A percentile compares a stretch with the other conserved stretches of the same genome.
Evolutionary conservation across 2,888 invertebrate genomes (phyloP).

Genomic region (Drosophila diplacantha): DNA sequence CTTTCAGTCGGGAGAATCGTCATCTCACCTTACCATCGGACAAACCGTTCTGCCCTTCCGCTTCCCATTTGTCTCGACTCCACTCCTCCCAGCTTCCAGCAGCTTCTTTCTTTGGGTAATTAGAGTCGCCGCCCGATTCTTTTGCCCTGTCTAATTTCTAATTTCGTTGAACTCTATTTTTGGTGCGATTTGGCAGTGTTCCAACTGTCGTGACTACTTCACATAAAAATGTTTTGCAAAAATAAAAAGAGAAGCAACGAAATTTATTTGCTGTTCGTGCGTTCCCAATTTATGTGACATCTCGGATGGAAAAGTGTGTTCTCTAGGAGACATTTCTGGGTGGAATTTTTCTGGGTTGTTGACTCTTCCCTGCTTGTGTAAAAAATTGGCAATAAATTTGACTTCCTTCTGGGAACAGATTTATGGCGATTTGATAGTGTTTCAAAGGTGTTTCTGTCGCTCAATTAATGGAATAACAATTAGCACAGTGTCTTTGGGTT

Average conservation of each 20-base stretch:
- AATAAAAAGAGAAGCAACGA: constrained; percentile 11
- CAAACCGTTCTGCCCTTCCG: constrained; percentile 39
- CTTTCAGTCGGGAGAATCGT: constrained; percentile 19
- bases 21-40: background rate
- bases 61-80: constrained; percentile 51
- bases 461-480: constrained; percentile 3
- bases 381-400: constrained; percentile 26
- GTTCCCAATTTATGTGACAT: constrained; percentile 64
- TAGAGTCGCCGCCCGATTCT: constrained; percentile 43
- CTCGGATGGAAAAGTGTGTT: constrained; percentile 53
- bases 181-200: constrained; percentile 58
- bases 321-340: constrained; percentile 18
- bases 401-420: constrained; percentile 13
- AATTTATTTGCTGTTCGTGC: constrained; percentile 40
- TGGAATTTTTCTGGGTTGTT: constrained; percentile 24
- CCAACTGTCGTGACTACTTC: constrained; percentile 66
- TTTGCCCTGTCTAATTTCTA: constrained; percentile 8
- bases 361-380: constrained; percentile 45
- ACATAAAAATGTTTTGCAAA: constrained; percentile 54
- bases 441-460: background rate
- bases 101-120: constrained; percentile 43
- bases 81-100: background rate
- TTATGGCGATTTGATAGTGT: constrained; percentile 20
- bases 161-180: constrained; percentile 34
- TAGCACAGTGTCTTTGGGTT: background rate